Evolutionary conservation across 2,888 invertebrate species (phyloP).

Genomic region (Eugnorisma glareosa): DNA sequence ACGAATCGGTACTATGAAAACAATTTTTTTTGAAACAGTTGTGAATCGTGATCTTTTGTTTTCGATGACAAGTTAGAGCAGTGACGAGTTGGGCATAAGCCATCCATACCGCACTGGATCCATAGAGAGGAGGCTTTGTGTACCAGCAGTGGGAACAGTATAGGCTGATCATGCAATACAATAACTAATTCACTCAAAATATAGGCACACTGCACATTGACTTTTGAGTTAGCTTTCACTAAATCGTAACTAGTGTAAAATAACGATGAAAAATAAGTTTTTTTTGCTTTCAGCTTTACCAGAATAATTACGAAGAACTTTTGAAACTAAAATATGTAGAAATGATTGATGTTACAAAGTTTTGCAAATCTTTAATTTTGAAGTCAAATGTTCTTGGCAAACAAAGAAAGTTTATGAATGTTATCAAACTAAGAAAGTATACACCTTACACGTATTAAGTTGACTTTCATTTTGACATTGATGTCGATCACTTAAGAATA

Average conservation of each 20-base stretch:
- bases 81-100: no score
- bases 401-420: slow-evolving; percentile 7
- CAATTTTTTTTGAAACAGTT: no score
- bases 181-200: not conserved
- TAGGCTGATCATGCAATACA: no score
- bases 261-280: not conserved
- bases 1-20: no score
- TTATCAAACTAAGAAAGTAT: not conserved
- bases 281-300: not conserved
- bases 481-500: not conserved
- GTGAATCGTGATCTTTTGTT: no score
- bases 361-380: slow-evolving; percentile 16
- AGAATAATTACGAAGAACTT: not conserved
- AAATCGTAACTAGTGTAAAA: not conserved
- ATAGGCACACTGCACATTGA: no score
- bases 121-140: no score
- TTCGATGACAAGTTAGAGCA: no score
- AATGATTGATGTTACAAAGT: slow-evolving; percentile 8
- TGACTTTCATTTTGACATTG: slow-evolving; percentile 14
- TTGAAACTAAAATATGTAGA: slow-evolving; percentile 1
- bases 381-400: not conserved
- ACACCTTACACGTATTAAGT: not conserved
- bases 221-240: not conserved
- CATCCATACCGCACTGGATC: no score
- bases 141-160: no score